Conservation (phyloP, 1,140 invertebrate genomes). For the Microplitis demolitor region DNA sequence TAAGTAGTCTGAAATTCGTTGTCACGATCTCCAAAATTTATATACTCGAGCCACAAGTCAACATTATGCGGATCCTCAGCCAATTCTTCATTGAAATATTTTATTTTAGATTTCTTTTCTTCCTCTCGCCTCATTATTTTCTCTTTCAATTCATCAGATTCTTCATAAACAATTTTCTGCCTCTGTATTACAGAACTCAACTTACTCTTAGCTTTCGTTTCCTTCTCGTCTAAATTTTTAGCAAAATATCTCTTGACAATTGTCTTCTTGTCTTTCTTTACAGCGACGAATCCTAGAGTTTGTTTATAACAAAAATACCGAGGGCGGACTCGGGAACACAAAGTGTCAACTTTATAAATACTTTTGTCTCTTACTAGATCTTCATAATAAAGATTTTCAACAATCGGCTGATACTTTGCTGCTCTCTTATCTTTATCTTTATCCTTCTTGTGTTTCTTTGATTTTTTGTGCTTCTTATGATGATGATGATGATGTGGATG, state of each 20-base stretch:
- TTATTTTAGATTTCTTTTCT: constrained; percentile 57
- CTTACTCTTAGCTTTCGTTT: constrained; percentile 37
- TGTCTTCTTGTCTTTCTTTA: constrained; percentile 38
- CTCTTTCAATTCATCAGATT: constrained; percentile 22
- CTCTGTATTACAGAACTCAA: constrained; percentile 40
- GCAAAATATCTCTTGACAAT: constrained; percentile 51
- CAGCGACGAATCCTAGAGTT: constrained; percentile 40
- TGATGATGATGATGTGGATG: background rate
- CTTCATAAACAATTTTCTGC: constrained; percentile 34
- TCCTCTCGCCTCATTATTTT: constrained; percentile 48
- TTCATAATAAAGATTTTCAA: constrained; percentile 61
- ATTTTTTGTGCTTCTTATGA: constrained; percentile 21
- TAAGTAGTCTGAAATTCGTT: constrained; percentile 40
- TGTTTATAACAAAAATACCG: constrained; percentile 48
- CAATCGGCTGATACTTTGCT: constrained; percentile 45
- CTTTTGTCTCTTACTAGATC: constrained; percentile 58
- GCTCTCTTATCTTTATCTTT: constrained; percentile 39
- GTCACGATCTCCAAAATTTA: constrained; percentile 63
- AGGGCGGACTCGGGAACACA: constrained; percentile 57
- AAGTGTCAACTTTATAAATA: constrained; percentile 58
- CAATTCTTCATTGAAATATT: constrained; percentile 62
- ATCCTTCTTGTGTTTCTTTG: constrained; percentile 37
- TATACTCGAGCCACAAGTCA: constrained; percentile 64
- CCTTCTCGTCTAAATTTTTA: constrained; percentile 34
- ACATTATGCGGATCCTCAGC: constrained; percentile 60